phyloP scores from a whole-genome alignment of 2,797 vertebrate species.

The Pempheris klunzingeri region DNA sequence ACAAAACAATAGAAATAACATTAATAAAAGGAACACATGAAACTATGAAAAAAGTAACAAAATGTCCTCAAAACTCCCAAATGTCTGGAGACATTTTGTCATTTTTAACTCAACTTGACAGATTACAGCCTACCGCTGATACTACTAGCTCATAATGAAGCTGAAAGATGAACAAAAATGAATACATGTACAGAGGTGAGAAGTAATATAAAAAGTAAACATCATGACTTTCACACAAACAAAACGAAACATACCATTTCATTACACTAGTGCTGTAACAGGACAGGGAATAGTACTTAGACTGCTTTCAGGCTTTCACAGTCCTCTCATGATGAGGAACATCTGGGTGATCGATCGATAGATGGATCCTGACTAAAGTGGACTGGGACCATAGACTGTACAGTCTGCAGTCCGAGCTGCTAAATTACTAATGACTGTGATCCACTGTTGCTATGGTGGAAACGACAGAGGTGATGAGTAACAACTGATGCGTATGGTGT shows the following conservation, averaged over 20 bases:
- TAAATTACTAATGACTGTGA: background rate
- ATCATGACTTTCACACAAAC: conserved; percentile 87
- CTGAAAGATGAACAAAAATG: conserved; percentile 56
- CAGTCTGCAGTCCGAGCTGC: background rate
- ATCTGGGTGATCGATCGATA: conserved; percentile 38
- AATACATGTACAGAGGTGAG: conserved; percentile 61
- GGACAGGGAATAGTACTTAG: conserved; percentile 54
- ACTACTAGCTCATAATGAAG: conserved; percentile 58
- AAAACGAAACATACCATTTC: conserved; percentile 83
- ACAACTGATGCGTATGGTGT: background rate
- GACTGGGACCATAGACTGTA: background rate
- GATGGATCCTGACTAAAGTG: background rate
- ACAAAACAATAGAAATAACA: conserved; percentile 47
- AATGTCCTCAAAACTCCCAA: conserved; percentile 58
- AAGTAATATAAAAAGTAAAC: conserved; percentile 87
- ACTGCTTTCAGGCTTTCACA: conserved; percentile 45
- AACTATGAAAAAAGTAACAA: conserved; percentile 54
- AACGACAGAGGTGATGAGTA: background rate
- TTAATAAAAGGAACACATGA: conserved; percentile 46
- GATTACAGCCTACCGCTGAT: conserved; percentile 51
- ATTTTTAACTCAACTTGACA: conserved; percentile 49
- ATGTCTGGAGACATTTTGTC: conserved; percentile 48
- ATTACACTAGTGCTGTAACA: conserved; percentile 90
- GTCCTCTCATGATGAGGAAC: conserved; percentile 47
- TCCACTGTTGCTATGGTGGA: background rate